These are phyloP conservation scores for Penaeus indicus DNA, from an alignment of 1,140 invertebrate genomes.

Conservation along the genomic window DNA sequence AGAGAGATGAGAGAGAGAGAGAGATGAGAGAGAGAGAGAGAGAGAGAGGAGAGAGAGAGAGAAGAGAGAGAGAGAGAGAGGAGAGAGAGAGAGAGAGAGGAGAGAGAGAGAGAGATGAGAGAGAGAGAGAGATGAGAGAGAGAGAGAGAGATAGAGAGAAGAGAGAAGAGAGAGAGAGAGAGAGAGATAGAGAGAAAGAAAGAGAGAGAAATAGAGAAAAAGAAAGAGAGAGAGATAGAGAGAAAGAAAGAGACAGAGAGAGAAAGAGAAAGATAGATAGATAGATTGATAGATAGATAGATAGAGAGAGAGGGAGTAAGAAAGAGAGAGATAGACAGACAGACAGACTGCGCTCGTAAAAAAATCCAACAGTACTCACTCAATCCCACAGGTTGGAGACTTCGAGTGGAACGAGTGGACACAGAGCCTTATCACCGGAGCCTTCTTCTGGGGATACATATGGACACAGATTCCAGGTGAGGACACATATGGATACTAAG, in stretches of 20 bases:
- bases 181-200: too few relatives aligned
- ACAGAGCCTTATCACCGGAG: slow-evolving; percentile 69
- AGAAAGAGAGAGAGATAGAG: background rate
- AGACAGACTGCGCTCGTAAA: background rate
- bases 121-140: too few relatives aligned
- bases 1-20: too few relatives aligned
- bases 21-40: too few relatives aligned
- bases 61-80: too few relatives aligned
- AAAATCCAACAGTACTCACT: too few relatives aligned
- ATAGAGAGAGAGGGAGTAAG: background rate
- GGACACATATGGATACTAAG: background rate
- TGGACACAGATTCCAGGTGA: slow-evolving; percentile 72
- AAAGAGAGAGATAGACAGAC: background rate
- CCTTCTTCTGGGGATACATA: slow-evolving; percentile 72
- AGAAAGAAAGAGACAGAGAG: background rate
- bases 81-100: accelerated
- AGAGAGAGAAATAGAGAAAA: too few relatives aligned
- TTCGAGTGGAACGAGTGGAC: slow-evolving; percentile 66
- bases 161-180: too few relatives aligned
- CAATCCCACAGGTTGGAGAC: slow-evolving; percentile 47
- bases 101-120: too few relatives aligned
- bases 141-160: too few relatives aligned
- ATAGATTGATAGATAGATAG: background rate
- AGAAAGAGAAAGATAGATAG: background rate
- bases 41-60: too few relatives aligned